Conservation (phyloP, 2,113 vertebrate species). For the Triplophysa siluroides region DNA sequence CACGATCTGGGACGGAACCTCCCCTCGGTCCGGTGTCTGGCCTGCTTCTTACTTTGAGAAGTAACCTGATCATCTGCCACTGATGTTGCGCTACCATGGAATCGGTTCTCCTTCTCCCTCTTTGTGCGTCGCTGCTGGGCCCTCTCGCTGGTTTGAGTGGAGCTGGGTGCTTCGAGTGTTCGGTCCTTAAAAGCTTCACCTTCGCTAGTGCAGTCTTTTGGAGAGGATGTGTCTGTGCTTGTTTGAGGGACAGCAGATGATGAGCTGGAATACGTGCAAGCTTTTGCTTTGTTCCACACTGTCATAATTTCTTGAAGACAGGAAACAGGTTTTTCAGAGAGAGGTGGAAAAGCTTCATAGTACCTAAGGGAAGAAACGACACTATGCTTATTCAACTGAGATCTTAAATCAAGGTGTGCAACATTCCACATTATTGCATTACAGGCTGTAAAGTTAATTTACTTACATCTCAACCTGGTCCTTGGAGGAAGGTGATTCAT, state of each 20-base stretch:
- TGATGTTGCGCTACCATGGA: conserved; percentile 65
- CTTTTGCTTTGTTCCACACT: conserved; percentile 96
- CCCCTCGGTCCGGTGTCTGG: conserved; percentile 83
- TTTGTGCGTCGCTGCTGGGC: conserved; percentile 78
- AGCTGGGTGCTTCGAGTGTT: conserved; percentile 66
- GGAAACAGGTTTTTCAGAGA: conserved; percentile 91
- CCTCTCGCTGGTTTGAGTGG: conserved; percentile 68
- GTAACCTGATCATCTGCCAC: conserved; percentile 75
- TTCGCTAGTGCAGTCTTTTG: conserved; percentile 94
- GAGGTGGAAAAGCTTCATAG: conserved; percentile 97
- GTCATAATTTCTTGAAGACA: conserved; percentile 99
- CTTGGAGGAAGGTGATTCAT: conserved; percentile 90
- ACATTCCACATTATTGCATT: background rate
- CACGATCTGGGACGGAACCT: conserved; percentile 91
- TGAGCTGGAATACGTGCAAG: conserved; percentile 88
- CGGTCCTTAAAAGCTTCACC: conserved; percentile 82
- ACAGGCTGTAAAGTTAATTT: background rate
- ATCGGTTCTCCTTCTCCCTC: conserved; percentile 86
- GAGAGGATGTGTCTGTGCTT: conserved; percentile 94
- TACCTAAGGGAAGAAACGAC: conserved; percentile 78
- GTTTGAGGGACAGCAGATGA: conserved; percentile 94
- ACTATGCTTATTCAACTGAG: background rate
- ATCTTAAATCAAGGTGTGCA: background rate
- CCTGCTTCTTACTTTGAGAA: conserved; percentile 80
- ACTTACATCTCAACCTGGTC: conserved; percentile 99